Base-by-base conservation (phyloP, 2,888 invertebrate species). In the Drosophila longiperda region DNA sequence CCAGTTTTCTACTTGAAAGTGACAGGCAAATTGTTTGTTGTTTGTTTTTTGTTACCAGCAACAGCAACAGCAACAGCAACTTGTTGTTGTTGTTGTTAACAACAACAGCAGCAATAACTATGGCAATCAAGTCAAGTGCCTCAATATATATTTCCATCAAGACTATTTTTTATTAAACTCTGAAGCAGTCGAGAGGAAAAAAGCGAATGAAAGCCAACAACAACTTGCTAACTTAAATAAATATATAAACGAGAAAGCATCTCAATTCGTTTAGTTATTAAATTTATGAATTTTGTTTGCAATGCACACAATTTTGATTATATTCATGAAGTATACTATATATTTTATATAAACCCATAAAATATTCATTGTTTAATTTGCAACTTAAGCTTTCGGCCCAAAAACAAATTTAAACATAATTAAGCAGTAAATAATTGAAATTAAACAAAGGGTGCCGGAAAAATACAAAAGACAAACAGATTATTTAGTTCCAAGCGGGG, bases 1-100 rank as follows among this genome's bases (percentile, higher is more conserved):
- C 74, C 49, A 67, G 78, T 73, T 76, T 72, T 63, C 79, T 57
- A 77, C 77, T 79, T 57, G 42, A 79, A 79, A 74, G 79, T 77
- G 79, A 77, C 79, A 49, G 79, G 79, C 57, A 74, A 77, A 77
- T 78, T 68, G 74, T 64, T 61, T 50, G 60, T 70, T 76, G 45
- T 54, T 70, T 76, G 45, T 54, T 40, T 60, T 34, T 45, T 50
- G n/a, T 34, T 20, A 52, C 45, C 42, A 34, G 50, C 52, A 49
- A 23, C 42, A 61, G 20, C 38, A 42, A 12, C 54, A 59, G 15
- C 59, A 72, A 72, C 17, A 26, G 26, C 26, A 26, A 26, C 26
- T 1, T 23, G 23, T 26, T 26, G 26, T 26, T 20, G 45, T 58
- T 50, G 57, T 70, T 76, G 45, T 4, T 23, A 45, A 45, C 45